Evolutionary conservation across 2,888 invertebrate species (phyloP), one percentile per base, ranked within the genome.

Genomic region (Cheilosia scutellata): DNA sequence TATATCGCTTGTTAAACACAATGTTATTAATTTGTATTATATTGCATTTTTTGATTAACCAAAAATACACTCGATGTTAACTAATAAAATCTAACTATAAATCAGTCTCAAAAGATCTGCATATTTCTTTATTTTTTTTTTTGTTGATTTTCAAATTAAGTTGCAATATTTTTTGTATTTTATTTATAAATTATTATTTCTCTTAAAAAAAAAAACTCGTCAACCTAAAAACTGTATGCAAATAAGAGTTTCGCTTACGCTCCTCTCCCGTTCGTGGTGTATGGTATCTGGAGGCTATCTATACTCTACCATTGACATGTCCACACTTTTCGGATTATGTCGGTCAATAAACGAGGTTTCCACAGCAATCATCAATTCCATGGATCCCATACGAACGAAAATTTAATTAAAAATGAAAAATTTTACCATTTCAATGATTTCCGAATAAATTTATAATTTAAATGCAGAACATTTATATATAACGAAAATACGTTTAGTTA

Each of bases 1-100:
- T 82, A 72, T 78, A 83, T 83, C 72, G 82, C 82, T 83, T 83
- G 82, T 83, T 83, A 83, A 72, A 83, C 78, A 77, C 65, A 57
- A 57, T 78, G 16, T 83, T 77, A 72, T 66, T 40, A 55, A 77
- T 71, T 37, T 53, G 47, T 53, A 71, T 58, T 27, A 29, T n/a
- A 5, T 11, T 11, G 11, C 37, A 37, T 37, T 37, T 37, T 11
- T 37, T 37, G 5, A 27, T 16, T 53, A 31, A n/a, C 29, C 37
- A 51, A 4, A 51, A 13, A 25, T 25, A 51, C 37, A 66, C 66
- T 44, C 4, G 27, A 25, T 68, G 31, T 42, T 58, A 25, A 58
- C 13, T 47, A 58, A 33, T 2, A 13, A 57, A 70, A 20, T 44
- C 29, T 51, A 29, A 16, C 25, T 31, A 42, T n/a, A 29, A 53